Percentiles rank a stretch among this genome's conserved stretches.
These are phyloP conservation scores for Agonopterix arenella DNA, from an alignment of 2,888 invertebrate species.

Conservation along the genomic window DNA sequence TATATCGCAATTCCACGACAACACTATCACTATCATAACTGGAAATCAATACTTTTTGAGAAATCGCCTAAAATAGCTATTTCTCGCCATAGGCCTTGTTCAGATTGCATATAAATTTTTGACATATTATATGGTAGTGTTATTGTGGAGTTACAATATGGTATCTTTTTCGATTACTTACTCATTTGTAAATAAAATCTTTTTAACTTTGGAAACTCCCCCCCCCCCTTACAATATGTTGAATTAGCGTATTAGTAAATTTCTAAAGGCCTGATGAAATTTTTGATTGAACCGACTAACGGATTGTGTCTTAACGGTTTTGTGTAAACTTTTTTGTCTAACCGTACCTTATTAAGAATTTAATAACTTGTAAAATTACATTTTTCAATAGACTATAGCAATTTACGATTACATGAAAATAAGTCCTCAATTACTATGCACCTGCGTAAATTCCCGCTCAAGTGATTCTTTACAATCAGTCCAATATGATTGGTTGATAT, in stretches of 20 bases:
- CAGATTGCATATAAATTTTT: too few relatives aligned
- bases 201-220: too few relatives aligned
- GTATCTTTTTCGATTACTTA: too few relatives aligned
- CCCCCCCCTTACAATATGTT: slow-evolving; percentile 64
- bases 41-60: too few relatives aligned
- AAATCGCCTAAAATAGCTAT: too few relatives aligned
- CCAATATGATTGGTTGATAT: not conserved
- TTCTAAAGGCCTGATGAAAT: slow-evolving; percentile 70
- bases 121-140: too few relatives aligned
- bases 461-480: not conserved
- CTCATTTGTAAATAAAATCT: too few relatives aligned
- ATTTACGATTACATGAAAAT: slow-evolving; percentile 7
- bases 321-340: slow-evolving; percentile 40
- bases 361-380: slow-evolving; percentile 29
- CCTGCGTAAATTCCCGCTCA: slow-evolving; percentile 1
- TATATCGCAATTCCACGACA: too few relatives aligned
- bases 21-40: too few relatives aligned
- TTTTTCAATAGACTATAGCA: slow-evolving; percentile 10
- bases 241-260: slow-evolving; percentile 74
- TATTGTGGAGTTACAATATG: too few relatives aligned
- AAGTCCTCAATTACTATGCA: not conserved
- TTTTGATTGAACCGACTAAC: slow-evolving; percentile 70
- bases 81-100: too few relatives aligned
- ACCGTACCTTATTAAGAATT: slow-evolving; percentile 31
- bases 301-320: slow-evolving; percentile 70